A percentile compares a stretch with the other conserved stretches of the same genome.
These are phyloP conservation scores for Tethya wilhelma DNA, from an alignment of 37 sponge, comb jelly and placozoan species.

Conservation along the genomic window DNA sequence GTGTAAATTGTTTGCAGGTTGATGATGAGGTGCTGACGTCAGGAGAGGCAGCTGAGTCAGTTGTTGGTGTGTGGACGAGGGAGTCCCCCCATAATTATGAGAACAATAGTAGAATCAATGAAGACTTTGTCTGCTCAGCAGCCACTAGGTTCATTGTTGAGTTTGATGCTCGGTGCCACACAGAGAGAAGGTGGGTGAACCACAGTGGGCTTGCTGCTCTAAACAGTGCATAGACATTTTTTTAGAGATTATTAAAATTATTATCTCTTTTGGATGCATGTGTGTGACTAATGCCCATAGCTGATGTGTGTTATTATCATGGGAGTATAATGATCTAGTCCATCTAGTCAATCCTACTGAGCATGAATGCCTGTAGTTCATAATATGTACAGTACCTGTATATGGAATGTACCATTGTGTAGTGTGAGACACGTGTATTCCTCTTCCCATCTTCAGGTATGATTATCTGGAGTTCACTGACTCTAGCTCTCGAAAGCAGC, in stretches of 20 bases:
- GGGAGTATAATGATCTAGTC: too few species aligned
- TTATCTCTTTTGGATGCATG: too few species aligned
- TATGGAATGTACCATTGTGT: too few species aligned
- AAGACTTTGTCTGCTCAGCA: slow-evolving; percentile 41
- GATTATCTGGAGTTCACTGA: slow-evolving; percentile 88
- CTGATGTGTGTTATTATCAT: too few species aligned
- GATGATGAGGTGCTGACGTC: not conserved
- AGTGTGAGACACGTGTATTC: not conserved
- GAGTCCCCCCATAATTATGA: slow-evolving; percentile 84
- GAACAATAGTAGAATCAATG: slow-evolving; percentile 51
- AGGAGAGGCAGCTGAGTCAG: slow-evolving; percentile 12
- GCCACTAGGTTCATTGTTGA: slow-evolving; percentile 62
- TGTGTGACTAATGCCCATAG: not conserved
- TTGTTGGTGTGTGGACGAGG: slow-evolving; percentile 50
- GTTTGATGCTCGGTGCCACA: slow-evolving; percentile 79
- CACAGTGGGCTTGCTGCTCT: not conserved
- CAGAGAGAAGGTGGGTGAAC: slow-evolving; percentile 62
- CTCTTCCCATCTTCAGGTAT: slow-evolving; percentile 35
- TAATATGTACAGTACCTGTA: too few species aligned
- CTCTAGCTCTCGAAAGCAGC: slow-evolving; percentile 33
- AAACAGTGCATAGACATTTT: too few species aligned
- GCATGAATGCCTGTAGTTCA: too few species aligned
- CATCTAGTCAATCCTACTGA: too few species aligned
- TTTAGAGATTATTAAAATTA: too few species aligned
- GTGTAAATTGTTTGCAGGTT: not conserved